Base-by-base conservation (phyloP, 2,797 vertebrate genomes). In the Melanotaenia boesemani region DNA sequence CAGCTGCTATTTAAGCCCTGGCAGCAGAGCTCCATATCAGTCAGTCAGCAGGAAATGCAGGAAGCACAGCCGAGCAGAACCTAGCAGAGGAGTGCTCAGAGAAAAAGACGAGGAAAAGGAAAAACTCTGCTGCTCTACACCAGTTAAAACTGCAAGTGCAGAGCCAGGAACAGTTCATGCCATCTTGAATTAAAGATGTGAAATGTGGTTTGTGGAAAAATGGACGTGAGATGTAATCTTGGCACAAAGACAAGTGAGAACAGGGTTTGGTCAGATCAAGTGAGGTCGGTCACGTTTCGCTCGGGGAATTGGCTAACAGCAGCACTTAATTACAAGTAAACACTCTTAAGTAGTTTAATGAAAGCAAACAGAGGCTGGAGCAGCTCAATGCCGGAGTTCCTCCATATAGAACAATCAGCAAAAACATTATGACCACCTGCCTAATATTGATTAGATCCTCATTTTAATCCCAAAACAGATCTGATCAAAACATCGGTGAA, bases 1-100 rank as follows among this genome's bases (percentile, higher is more conserved):
- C 92, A 95, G 93, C 89, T 92, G 92, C 92, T 94, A 93, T 95
- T 95, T 94, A 95, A 93, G 89, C 89, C 80, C 90, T 95, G 94
- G 93, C 93, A 94, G 86, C 85, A 80, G 82, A 86, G 81, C 84
- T 79, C 87, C 87, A 84, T 87, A 92, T 92, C 93, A 92, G 90
- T 92, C 92, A 89, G 90, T 91, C 90, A 86, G 88, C 88, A 84
- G 87, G 88, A 88, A 87, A 88, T 63, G 66, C 84, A 84, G 74
- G 54, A 77, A 83, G 80, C 79, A 87, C 63, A 81, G 86, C 81
- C 39, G 78, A 88, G 83, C 81, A 88, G 74, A 85, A 79, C 77
- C 58, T 37, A 77, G 70, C 81, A 70, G 78, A 88, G 63, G 67
- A 80, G 64, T 76, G 68, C 76, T 70, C 63, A 74, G 59, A 74